phyloP scores from a whole-genome alignment of 2,888 invertebrate species.

The Phyto melanocephala region DNA sequence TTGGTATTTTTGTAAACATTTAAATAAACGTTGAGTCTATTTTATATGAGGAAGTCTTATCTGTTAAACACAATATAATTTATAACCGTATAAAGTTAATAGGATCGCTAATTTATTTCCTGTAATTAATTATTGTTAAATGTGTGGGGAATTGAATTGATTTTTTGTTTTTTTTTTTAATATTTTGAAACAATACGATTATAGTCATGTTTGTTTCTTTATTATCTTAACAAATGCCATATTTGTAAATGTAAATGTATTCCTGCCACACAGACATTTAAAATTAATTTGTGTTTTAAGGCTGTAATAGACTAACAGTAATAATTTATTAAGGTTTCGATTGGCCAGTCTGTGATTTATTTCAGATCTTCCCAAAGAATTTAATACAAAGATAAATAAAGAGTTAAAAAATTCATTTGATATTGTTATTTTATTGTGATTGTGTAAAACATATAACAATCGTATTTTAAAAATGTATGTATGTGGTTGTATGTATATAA shows the following conservation, averaged over 20 bases:
- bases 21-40: too few relatives aligned
- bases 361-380: background rate
- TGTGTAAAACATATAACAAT: too few relatives aligned
- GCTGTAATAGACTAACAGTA: background rate
- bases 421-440: too few relatives aligned
- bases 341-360: background rate
- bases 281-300: slow-evolving; percentile 19
- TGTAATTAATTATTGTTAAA: slow-evolving; percentile 57
- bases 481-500: too few relatives aligned
- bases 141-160: slow-evolving; percentile 57
- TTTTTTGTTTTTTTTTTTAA: background rate
- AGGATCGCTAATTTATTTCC: slow-evolving; percentile 64
- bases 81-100: slow-evolving; percentile 60
- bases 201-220: background rate
- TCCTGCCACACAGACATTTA: background rate
- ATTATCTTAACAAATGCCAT: background rate
- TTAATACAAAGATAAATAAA: background rate
- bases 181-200: slow-evolving; percentile 22
- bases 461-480: too few relatives aligned
- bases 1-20: too few relatives aligned
- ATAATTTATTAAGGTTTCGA: slow-evolving; percentile 9
- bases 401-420: too few relatives aligned
- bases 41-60: slow-evolving; percentile 57
- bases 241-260: background rate
- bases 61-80: slow-evolving; percentile 56